A percentile compares a stretch with the other conserved stretches of the same genome.
Evolutionary conservation across 64 coral and sea anemone species (phyloP).

Genomic region (Pachyseris speciosa): DNA sequence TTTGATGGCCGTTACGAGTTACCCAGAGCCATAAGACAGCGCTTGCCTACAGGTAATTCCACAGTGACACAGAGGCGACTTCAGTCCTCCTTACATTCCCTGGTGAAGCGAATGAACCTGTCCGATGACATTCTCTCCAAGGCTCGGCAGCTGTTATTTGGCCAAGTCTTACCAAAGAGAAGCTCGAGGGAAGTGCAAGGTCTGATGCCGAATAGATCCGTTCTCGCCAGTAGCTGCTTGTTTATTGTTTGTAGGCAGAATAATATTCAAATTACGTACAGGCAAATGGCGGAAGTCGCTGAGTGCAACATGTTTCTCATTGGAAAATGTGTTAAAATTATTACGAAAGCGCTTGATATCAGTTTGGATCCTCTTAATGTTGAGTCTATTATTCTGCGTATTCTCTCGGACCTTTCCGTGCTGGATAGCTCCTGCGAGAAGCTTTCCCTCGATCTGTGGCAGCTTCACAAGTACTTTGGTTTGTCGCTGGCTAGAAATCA

Average conservation of each 20-base stretch:
- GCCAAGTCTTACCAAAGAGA: not conserved
- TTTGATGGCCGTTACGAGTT: not conserved
- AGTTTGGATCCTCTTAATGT: not conserved
- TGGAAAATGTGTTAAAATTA: not conserved
- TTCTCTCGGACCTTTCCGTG: not conserved
- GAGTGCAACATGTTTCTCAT: conserved; percentile 14
- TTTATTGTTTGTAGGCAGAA: conserved; percentile 21
- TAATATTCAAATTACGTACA: conserved; percentile 12
- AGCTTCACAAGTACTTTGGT: not conserved
- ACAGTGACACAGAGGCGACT: not conserved
- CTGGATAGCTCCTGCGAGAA: not conserved
- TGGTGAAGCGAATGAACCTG: conserved; percentile 1
- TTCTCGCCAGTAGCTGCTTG: not conserved
- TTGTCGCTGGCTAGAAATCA: not conserved
- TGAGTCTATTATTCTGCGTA: not conserved
- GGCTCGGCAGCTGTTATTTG: not conserved
- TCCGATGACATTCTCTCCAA: not conserved
- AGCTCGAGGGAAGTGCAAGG: not conserved
- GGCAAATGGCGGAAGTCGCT: conserved; percentile 3
- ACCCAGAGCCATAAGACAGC: not conserved
- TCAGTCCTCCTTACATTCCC: not conserved
- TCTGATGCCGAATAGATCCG: not conserved
- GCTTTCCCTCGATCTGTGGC: not conserved
- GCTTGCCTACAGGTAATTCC: not conserved
- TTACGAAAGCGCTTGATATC: not conserved